phyloP scores from a whole-genome alignment of 2,797 vertebrate species.

The Pachyuromys duprasi region DNA sequence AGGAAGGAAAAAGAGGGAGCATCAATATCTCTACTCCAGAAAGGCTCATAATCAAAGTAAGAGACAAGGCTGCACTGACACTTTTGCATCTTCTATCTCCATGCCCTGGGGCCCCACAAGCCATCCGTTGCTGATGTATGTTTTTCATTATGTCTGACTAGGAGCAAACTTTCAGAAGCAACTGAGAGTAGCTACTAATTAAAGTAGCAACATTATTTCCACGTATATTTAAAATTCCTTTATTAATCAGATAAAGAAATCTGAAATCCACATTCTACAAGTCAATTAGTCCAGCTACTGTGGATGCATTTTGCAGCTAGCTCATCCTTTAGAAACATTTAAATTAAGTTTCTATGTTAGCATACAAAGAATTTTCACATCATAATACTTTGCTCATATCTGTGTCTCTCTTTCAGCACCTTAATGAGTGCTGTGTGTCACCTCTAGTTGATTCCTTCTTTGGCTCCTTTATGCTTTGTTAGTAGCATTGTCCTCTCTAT shows the following conservation, averaged over 20 bases:
- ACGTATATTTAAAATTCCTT: constrained; percentile 36
- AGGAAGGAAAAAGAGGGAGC: background rate
- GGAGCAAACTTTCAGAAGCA: constrained; percentile 60
- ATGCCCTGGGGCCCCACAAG: background rate
- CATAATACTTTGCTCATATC: background rate
- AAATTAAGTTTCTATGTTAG: background rate
- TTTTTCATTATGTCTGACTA: constrained; percentile 56
- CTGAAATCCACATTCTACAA: constrained; percentile 26
- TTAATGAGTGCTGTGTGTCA: too few species aligned
- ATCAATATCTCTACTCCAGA: background rate
- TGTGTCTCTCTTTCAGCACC: background rate
- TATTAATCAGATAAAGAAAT: constrained; percentile 45
- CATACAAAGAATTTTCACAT: background rate
- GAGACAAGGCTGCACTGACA: background rate
- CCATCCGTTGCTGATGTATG: constrained; percentile 20
- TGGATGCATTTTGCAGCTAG: constrained; percentile 21
- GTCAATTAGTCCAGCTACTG: constrained; percentile 36
- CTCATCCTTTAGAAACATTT: background rate
- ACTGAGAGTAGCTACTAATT: constrained; percentile 52
- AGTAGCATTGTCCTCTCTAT: background rate
- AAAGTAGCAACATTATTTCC: constrained; percentile 47
- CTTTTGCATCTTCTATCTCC: background rate
- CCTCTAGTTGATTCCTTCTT: background rate
- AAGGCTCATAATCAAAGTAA: constrained; percentile 11
- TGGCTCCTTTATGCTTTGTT: background rate